Evolutionary conservation across 2,113 vertebrate genomes (phyloP).

Genomic region (Gymnobelideus leadbeateri): DNA sequence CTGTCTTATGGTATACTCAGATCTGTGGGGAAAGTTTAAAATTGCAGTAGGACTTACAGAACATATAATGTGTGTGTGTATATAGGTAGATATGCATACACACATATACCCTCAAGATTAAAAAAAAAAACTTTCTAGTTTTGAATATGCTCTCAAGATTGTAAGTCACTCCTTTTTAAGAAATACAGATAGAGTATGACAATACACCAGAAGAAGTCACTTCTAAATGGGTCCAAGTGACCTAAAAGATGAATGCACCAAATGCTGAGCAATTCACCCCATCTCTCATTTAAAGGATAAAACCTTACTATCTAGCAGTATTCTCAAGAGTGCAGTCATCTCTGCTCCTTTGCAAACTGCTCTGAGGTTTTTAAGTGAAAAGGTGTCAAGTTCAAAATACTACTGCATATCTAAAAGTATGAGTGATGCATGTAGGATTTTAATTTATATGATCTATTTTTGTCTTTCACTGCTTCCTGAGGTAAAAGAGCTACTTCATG

Average conservation of each 20-base stretch:
- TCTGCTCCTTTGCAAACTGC: constrained; percentile 22
- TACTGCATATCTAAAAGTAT: constrained; percentile 25
- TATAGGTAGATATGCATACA: no score
- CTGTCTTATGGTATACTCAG: not conserved
- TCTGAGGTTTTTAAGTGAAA: constrained; percentile 38
- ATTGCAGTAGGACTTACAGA: not conserved
- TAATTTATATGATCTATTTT: constrained; percentile 13
- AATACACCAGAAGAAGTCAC: not conserved
- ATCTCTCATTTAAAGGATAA: not conserved
- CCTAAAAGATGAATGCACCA: not conserved
- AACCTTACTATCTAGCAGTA: not conserved
- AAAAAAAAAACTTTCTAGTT: not conserved
- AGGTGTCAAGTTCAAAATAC: constrained; percentile 31
- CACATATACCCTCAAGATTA: not conserved
- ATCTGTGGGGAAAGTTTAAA: not conserved
- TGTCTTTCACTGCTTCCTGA: constrained; percentile 26
- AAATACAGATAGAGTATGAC: not conserved
- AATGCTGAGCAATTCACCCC: constrained; percentile 5
- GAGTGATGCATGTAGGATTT: not conserved
- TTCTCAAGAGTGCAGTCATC: constrained; percentile 3
- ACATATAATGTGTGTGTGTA: not conserved
- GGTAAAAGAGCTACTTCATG: not conserved
- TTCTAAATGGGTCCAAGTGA: constrained; percentile 35
- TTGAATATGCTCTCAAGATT: constrained; percentile 34
- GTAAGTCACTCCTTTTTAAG: not conserved